Conservation (phyloP, 2,888 invertebrate species). For the Clivina fossor region DNA sequence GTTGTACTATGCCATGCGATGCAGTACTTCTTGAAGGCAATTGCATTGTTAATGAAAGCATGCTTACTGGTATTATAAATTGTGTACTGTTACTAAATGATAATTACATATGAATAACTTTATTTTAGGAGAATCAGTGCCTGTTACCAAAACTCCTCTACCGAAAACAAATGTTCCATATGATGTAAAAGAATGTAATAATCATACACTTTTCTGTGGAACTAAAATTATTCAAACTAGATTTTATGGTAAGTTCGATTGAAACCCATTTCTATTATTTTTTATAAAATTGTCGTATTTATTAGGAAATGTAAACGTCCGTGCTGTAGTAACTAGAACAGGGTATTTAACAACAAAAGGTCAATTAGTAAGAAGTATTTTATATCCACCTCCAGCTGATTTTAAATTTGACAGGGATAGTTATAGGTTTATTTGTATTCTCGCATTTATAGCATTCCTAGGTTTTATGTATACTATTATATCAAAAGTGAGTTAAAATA, state of each 20-base stretch:
- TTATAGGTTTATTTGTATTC: slow-evolving; percentile 82
- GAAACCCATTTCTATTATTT: slow-evolving; percentile 33
- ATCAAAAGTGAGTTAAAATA: slow-evolving; percentile 66
- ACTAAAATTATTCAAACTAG: slow-evolving; percentile 89
- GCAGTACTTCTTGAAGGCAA: slow-evolving; percentile 83
- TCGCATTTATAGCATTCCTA: slow-evolving; percentile 74
- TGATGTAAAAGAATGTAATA: slow-evolving; percentile 79
- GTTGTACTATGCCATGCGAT: slow-evolving; percentile 89
- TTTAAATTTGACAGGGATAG: slow-evolving; percentile 95
- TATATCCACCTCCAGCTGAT: slow-evolving; percentile 94
- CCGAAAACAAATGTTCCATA: slow-evolving; percentile 69
- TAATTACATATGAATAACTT: neutral
- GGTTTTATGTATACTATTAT: slow-evolving; percentile 88
- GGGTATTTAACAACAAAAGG: slow-evolving; percentile 92
- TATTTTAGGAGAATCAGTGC: slow-evolving; percentile 82
- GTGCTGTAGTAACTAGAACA: slow-evolving; percentile 77
- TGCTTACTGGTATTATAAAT: slow-evolving; percentile 76
- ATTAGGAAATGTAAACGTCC: slow-evolving; percentile 42
- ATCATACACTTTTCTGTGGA: slow-evolving; percentile 87
- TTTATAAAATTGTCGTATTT: neutral
- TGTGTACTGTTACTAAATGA: neutral
- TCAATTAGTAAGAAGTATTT: slow-evolving; percentile 81
- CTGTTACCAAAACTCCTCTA: slow-evolving; percentile 88
- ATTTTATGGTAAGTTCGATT: slow-evolving; percentile 70
- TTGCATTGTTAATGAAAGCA: slow-evolving; percentile 92